Evolutionary conservation across 2,888 invertebrate genomes (phyloP).

Genomic region (Colletes collaris): DNA sequence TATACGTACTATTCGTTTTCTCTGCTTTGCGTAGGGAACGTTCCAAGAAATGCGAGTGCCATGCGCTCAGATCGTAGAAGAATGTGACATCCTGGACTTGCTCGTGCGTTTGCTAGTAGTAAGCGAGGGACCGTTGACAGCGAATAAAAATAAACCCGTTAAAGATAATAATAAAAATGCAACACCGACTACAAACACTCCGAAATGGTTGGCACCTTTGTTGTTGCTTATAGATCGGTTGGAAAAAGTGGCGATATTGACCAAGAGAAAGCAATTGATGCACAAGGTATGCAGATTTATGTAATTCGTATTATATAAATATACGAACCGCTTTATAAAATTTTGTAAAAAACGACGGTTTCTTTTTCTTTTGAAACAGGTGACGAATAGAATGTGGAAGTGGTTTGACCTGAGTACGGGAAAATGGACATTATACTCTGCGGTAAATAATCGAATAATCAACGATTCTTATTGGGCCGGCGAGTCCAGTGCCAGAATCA

Average conservation of each 20-base stretch:
- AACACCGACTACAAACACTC: slow-evolving; percentile 82
- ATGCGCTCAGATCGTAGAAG: slow-evolving; percentile 85
- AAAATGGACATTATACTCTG: slow-evolving; percentile 90
- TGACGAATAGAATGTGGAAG: slow-evolving; percentile 88
- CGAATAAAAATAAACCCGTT: slow-evolving; percentile 57
- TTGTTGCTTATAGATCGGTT: slow-evolving; percentile 90
- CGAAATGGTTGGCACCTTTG: slow-evolving; percentile 91
- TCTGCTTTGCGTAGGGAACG: slow-evolving; percentile 74
- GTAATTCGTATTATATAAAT: no score
- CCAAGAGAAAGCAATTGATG: slow-evolving; percentile 87
- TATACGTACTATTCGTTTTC: neutral
- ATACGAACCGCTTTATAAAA: no score
- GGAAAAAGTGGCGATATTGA: slow-evolving; percentile 89
- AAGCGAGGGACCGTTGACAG: slow-evolving; percentile 77
- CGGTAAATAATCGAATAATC: slow-evolving; percentile 89
- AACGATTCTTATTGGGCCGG: slow-evolving; percentile 91
- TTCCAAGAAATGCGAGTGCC: slow-evolving; percentile 87
- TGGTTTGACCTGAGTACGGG: slow-evolving; percentile 93
- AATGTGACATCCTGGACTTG: slow-evolving; percentile 79
- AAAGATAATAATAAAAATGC: slow-evolving; percentile 74
- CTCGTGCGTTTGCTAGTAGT: slow-evolving; percentile 81
- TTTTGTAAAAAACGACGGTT: no score
- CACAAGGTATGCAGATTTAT: slow-evolving; percentile 78
- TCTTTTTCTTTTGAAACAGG: slow-evolving; percentile 68
- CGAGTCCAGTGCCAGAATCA: slow-evolving; percentile 88